These are phyloP conservation scores for Caenorhabditis macrosperma DNA, from an alignment of 2,888 invertebrate species.

Conservation along the genomic window DNA sequence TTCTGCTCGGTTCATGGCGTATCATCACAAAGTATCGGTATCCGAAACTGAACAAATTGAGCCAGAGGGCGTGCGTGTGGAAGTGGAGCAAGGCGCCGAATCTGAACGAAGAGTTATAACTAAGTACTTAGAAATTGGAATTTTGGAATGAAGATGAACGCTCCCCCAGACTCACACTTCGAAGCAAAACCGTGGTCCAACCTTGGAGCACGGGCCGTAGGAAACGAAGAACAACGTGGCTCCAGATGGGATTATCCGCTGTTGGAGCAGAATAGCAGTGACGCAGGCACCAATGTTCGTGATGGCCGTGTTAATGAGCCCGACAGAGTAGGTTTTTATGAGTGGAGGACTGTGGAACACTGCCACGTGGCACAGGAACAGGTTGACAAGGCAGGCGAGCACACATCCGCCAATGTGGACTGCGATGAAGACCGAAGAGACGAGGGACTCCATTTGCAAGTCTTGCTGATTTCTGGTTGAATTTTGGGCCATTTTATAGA, in stretches of 20 bases:
- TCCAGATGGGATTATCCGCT: conserved; percentile 10
- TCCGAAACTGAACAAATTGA: conserved; percentile 9
- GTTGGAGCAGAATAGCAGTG: conserved; percentile 12
- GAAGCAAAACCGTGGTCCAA: conserved; percentile 9
- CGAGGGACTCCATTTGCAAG: neutral
- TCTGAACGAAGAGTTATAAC: conserved; percentile 16
- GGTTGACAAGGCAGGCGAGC: conserved; percentile 11
- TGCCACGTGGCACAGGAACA: conserved; percentile 27
- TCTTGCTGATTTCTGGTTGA: neutral
- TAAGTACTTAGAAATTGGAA: too few relatives aligned
- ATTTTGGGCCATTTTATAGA: neutral
- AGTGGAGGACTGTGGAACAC: conserved; percentile 17
- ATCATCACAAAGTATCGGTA: conserved; percentile 26
- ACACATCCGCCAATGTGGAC: neutral
- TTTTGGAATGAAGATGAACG: too few relatives aligned
- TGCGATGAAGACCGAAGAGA: neutral
- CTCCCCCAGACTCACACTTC: conserved; percentile 14
- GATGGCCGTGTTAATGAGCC: conserved; percentile 5
- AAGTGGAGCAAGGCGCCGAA: conserved; percentile 31
- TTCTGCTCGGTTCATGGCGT: neutral
- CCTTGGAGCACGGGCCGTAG: neutral
- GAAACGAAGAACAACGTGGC: conserved; percentile 1
- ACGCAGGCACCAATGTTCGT: conserved; percentile 13
- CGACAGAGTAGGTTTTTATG: conserved; percentile 31
- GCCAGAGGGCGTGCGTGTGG: conserved; percentile 33